These are phyloP conservation scores for Coecobrya sp. DNA, from an alignment of 2,888 invertebrate species.

Conservation along the genomic window DNA sequence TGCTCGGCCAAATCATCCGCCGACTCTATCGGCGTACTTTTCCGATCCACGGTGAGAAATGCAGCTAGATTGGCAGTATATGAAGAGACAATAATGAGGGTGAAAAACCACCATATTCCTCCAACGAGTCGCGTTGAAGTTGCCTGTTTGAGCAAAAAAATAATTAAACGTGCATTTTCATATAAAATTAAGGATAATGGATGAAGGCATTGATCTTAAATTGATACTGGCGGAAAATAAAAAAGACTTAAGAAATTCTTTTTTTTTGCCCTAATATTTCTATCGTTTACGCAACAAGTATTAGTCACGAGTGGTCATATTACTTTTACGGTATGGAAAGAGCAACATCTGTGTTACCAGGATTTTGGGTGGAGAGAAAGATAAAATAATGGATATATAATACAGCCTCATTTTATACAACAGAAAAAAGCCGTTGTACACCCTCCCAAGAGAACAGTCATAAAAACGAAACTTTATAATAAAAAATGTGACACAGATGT, in stretches of 20 bases:
- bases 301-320: not conserved
- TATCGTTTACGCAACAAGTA: conserved; percentile 30
- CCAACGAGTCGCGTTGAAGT: conserved; percentile 98
- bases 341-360: not conserved
- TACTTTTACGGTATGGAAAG: not conserved
- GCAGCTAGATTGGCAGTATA: conserved; percentile 99
- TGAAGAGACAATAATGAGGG: conserved; percentile 98
- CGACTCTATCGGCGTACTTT: conserved; percentile 98
- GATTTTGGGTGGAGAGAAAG: not conserved
- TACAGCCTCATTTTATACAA: not conserved
- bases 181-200: not conserved
- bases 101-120: conserved; percentile 99
- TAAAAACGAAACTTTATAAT: conserved; percentile 31
- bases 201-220: not conserved
- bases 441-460: conserved; percentile 12
- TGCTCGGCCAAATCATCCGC: conserved; percentile 98
- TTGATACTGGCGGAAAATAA: not conserved
- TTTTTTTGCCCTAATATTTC: not conserved
- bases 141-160: conserved; percentile 89
- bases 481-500: conserved; percentile 55
- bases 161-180: not conserved
- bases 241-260: not conserved
- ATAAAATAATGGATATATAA: conserved; percentile 19
- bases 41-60: conserved; percentile 98
- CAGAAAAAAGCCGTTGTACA: not conserved